Evolutionary conservation across 2,797 vertebrate species (phyloP).

Genomic region (Amphiprion clarkii): DNA sequence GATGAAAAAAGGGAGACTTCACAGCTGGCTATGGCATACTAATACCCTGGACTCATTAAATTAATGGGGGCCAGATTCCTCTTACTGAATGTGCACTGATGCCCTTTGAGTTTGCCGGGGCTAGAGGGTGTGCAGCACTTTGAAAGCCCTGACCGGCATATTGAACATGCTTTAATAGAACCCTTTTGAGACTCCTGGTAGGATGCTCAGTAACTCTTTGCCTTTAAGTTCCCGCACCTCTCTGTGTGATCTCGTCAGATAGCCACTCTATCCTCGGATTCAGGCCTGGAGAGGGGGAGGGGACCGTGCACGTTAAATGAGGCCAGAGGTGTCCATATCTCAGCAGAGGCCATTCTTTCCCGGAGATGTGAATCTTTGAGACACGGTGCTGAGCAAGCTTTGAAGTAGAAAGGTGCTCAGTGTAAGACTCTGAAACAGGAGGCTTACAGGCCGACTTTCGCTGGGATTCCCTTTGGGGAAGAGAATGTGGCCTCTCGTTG

Average conservation of each 20-base stretch:
- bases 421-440: conserved; percentile 76
- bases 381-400: conserved; percentile 76
- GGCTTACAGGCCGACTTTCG: conserved; percentile 73
- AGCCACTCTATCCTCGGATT: conserved; percentile 79
- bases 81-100: conserved; percentile 78
- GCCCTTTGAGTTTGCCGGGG: conserved; percentile 88
- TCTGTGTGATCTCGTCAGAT: conserved; percentile 85
- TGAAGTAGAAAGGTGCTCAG: conserved; percentile 86
- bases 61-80: conserved; percentile 86
- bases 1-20: conserved; percentile 81
- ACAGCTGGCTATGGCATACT: conserved; percentile 85
- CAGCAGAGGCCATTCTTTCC: conserved; percentile 87
- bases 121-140: conserved; percentile 85
- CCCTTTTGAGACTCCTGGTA: conserved; percentile 86
- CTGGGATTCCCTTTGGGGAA: conserved; percentile 78
- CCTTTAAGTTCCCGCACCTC: conserved; percentile 85
- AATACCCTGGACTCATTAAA: conserved; percentile 88
- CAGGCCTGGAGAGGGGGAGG: conserved; percentile 70
- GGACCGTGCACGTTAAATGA: conserved; percentile 79
- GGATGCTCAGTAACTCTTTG: conserved; percentile 84
- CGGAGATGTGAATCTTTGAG: conserved; percentile 83
- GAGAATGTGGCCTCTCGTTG: conserved; percentile 65
- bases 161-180: conserved; percentile 86
- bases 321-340: conserved; percentile 84
- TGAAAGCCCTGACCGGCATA: conserved; percentile 88